These are phyloP conservation scores for Amblyteles armatorius DNA, from an alignment of 2,888 invertebrate species.

Conservation along the genomic window DNA sequence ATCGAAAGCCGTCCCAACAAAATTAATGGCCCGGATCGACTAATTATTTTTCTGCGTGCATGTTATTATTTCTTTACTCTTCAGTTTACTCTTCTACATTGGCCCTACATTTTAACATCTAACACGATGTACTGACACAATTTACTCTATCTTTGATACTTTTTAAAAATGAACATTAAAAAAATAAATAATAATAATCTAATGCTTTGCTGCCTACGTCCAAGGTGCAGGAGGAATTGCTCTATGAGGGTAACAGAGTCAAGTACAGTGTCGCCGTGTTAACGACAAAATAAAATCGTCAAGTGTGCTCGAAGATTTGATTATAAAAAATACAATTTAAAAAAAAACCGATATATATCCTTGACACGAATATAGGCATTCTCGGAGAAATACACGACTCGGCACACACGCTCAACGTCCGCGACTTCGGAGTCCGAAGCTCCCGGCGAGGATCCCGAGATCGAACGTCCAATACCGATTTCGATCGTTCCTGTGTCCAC, in stretches of 20 bases:
- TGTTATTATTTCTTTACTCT: constrained; percentile 12
- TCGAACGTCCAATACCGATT: constrained; percentile 69
- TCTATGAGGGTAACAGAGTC: neutral
- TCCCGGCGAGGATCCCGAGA: constrained; percentile 71
- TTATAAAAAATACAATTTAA: constrained; percentile 4
- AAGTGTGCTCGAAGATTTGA: neutral
- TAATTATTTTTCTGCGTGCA: neutral
- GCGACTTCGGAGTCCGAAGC: constrained; percentile 65
- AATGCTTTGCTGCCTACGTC: constrained; percentile 60
- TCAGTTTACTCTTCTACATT: constrained; percentile 17
- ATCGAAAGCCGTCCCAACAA: too few relatives aligned
- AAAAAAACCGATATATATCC: constrained; percentile 24
- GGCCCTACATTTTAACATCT: constrained; percentile 20
- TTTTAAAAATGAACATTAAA: neutral
- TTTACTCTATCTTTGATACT: constrained; percentile 3
- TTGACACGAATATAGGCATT: constrained; percentile 70
- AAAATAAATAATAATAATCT: constrained; percentile 17
- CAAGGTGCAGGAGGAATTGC: constrained; percentile 26
- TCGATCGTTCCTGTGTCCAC: constrained; percentile 68
- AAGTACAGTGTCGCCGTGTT: constrained; percentile 9
- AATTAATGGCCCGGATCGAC: neutral
- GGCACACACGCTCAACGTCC: constrained; percentile 72
- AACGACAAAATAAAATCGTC: neutral
- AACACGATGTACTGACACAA: constrained; percentile 43
- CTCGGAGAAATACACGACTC: constrained; percentile 69